These are phyloP conservation scores for Pagrus major DNA, from an alignment of 2,113 vertebrate species.

Conservation along the genomic window DNA sequence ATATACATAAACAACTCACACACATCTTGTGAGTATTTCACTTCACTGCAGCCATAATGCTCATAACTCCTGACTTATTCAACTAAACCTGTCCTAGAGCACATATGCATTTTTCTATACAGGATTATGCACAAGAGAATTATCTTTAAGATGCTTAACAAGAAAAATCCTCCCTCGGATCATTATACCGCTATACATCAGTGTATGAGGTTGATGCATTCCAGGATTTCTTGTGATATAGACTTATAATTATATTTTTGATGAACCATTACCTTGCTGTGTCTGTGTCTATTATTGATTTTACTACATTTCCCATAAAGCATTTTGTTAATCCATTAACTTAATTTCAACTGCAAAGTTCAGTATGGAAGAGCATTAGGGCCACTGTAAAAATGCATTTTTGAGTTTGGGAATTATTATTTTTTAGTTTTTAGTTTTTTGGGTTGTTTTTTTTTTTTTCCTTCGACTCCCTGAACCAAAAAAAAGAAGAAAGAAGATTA, in stretches of 20 bases:
- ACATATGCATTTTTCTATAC: conserved; percentile 20
- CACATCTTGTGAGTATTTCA: conserved; percentile 32
- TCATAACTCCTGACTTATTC: conserved; percentile 39
- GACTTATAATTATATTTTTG: background rate
- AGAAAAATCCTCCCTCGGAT: background rate
- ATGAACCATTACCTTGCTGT: background rate
- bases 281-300: background rate
- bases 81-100: conserved; percentile 35
- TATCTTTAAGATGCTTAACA: background rate
- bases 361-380: too few species aligned
- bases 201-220: background rate
- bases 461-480: too few species aligned
- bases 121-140: background rate
- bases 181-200: background rate
- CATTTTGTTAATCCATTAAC: too few species aligned
- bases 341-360: too few species aligned
- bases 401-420: too few species aligned
- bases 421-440: too few species aligned
- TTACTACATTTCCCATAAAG: background rate
- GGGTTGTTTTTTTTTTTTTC: too few species aligned
- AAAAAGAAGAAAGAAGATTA: too few species aligned
- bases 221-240: background rate
- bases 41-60: conserved; percentile 40
- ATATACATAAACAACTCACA: conserved; percentile 57
- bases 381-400: too few species aligned